Conservation (phyloP, 2,797 vertebrate species). For the Lacerta agilis region DNA sequence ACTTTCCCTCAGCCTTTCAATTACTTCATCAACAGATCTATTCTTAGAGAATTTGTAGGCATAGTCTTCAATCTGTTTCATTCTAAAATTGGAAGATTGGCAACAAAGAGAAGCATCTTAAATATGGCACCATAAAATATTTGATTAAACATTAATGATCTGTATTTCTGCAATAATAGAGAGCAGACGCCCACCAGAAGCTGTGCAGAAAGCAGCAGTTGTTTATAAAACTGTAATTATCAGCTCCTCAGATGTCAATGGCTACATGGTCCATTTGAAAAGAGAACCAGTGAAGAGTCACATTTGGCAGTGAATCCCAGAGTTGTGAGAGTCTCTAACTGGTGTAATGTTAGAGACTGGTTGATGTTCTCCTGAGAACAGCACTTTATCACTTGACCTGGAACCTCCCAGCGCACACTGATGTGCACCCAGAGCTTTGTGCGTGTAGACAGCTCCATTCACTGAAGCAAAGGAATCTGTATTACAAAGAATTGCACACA, state of each 20-base stretch:
- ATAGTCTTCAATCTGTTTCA: conserved; percentile 43
- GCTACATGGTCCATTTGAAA: not conserved
- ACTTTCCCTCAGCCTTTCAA: conserved; percentile 61
- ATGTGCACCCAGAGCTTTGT: not conserved
- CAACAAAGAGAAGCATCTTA: conserved; percentile 28
- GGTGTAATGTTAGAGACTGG: not conserved
- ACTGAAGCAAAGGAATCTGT: not conserved
- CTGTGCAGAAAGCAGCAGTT: not conserved
- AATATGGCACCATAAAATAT: conserved; percentile 41
- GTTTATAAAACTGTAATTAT: conserved; percentile 15
- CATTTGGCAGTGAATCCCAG: not conserved
- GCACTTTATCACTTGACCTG: not conserved
- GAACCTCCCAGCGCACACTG: not conserved
- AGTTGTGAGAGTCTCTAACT: not conserved
- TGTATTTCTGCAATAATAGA: conserved; percentile 33
- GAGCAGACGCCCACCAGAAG: not conserved
- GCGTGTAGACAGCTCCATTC: not conserved
- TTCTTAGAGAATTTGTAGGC: conserved; percentile 12
- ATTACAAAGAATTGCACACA: not conserved
- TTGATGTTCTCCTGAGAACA: not conserved
- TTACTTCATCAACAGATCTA: conserved; percentile 63
- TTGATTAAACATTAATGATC: conserved; percentile 51
- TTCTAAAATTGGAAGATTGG: conserved; percentile 61
- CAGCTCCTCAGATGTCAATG: conserved; percentile 1
- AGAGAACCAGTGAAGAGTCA: not conserved